Evolutionary conservation across 2,113 vertebrate genomes (phyloP).

Genomic region (Pollimyrus isidori): DNA sequence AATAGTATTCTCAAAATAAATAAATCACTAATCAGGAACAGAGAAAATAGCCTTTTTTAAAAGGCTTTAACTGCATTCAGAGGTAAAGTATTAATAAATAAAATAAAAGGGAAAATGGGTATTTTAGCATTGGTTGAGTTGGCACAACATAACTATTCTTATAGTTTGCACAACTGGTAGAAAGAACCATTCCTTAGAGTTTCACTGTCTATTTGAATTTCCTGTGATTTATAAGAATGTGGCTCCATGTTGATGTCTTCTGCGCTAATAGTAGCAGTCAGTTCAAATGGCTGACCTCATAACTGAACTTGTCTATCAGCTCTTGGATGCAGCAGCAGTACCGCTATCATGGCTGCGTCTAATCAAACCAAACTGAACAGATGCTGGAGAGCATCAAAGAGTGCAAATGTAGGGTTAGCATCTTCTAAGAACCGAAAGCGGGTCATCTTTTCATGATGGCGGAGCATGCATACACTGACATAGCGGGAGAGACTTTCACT

Average conservation of each 20-base stretch:
- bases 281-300: conserved; percentile 26
- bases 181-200: not conserved
- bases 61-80: not conserved
- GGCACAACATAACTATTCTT: not conserved
- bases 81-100: not conserved
- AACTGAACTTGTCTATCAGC: conserved; percentile 28
- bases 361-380: conserved; percentile 24
- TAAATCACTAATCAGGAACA: not conserved
- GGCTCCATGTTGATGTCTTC: not conserved
- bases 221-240: not conserved
- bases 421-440: not conserved
- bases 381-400: not conserved
- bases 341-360: conserved; percentile 17
- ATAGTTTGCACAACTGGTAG: not conserved
- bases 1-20: not conserved
- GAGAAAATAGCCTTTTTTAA: not conserved
- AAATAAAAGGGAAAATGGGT: not conserved
- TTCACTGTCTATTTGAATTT: not conserved
- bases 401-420: not conserved
- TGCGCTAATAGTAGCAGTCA: conserved; percentile 25
- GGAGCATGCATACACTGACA: not conserved
- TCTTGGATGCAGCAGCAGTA: not conserved
- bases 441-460: not conserved
- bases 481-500: not conserved
- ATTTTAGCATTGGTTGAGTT: no score